A percentile compares a stretch with the other conserved stretches of the same genome.
Conservation (phyloP, 1,140 invertebrate species). For the Tribolium castaneum region DNA sequence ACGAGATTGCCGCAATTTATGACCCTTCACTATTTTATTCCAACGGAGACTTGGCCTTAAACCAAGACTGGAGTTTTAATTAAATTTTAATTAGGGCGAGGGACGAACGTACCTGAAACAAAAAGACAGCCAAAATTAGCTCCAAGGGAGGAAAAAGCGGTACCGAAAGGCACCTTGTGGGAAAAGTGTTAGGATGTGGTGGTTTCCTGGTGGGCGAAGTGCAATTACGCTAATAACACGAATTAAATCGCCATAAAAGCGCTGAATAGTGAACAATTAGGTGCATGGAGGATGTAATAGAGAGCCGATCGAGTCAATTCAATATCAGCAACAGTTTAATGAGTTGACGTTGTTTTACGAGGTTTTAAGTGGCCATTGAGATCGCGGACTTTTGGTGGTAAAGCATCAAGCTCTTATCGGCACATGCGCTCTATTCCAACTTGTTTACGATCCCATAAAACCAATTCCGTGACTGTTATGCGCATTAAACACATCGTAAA, state of each 20-base stretch:
- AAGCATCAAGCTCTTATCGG: slow-evolving; percentile 39
- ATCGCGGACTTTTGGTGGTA: slow-evolving; percentile 41
- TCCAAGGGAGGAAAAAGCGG: background rate
- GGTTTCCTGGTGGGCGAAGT: slow-evolving; percentile 21
- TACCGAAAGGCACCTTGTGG: background rate
- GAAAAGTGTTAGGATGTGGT: background rate
- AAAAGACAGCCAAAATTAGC: background rate
- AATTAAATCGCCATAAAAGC: slow-evolving; percentile 46
- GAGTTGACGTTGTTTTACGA: slow-evolving; percentile 49
- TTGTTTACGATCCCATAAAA: slow-evolving; percentile 58
- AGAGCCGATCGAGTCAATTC: slow-evolving; percentile 45
- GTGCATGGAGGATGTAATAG: slow-evolving; percentile 34
- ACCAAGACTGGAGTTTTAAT: slow-evolving; percentile 28
- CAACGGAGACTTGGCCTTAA: background rate
- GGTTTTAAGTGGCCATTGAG: slow-evolving; percentile 48
- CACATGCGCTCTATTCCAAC: slow-evolving; percentile 49
- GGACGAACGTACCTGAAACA: slow-evolving; percentile 2
- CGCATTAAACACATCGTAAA: slow-evolving; percentile 59
- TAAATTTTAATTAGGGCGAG: slow-evolving; percentile 33
- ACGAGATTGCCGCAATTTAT: slow-evolving; percentile 37
- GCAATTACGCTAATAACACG: slow-evolving; percentile 45
- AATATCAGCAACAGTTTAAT: slow-evolving; percentile 45
- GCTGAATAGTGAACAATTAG: slow-evolving; percentile 34
- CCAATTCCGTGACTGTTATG: slow-evolving; percentile 57
- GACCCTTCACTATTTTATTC: slow-evolving; percentile 29